A percentile compares a stretch with the other conserved stretches of the same genome.
Evolutionary conservation across 2,797 vertebrate species (phyloP).

Genomic region (Tarsius wallacei): DNA sequence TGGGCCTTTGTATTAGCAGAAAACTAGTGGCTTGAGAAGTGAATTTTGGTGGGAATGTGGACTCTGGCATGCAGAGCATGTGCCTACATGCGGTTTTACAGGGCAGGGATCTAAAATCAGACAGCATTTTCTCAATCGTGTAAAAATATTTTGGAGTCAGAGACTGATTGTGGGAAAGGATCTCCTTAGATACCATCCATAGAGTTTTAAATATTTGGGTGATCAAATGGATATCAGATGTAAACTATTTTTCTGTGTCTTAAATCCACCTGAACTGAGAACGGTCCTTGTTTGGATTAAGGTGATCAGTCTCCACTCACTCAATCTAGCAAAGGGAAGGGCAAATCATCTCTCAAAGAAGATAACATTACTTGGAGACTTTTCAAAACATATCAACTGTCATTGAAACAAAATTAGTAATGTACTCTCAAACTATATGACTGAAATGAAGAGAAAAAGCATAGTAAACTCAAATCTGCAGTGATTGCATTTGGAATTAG

Average conservation of each 20-base stretch:
- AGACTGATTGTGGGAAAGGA: fast-evolving
- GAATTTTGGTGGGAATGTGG: neutral
- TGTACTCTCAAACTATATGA: neutral
- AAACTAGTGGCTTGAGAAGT: neutral
- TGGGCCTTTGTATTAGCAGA: neutral
- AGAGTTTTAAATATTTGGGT: neutral
- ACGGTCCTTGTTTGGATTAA: neutral
- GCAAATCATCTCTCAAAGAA: neutral
- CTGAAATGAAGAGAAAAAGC: neutral
- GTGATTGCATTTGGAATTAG: neutral
- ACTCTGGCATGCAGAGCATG: fast-evolving
- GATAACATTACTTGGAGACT: neutral
- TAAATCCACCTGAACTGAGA: neutral
- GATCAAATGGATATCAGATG: neutral
- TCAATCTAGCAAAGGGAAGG: neutral
- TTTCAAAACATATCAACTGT: neutral
- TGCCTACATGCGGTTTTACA: neutral
- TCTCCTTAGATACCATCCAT: neutral
- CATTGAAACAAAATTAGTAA: neutral
- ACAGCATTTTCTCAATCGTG: neutral
- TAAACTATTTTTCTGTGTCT: neutral
- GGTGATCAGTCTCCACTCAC: neutral
- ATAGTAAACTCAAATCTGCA: neutral
- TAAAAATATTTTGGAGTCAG: neutral
- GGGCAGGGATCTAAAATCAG: neutral